A percentile compares a stretch with the other conserved stretches of the same genome.
phyloP scores from a whole-genome alignment of 2,113 vertebrate species.

The Gymnobelideus leadbeateri region DNA sequence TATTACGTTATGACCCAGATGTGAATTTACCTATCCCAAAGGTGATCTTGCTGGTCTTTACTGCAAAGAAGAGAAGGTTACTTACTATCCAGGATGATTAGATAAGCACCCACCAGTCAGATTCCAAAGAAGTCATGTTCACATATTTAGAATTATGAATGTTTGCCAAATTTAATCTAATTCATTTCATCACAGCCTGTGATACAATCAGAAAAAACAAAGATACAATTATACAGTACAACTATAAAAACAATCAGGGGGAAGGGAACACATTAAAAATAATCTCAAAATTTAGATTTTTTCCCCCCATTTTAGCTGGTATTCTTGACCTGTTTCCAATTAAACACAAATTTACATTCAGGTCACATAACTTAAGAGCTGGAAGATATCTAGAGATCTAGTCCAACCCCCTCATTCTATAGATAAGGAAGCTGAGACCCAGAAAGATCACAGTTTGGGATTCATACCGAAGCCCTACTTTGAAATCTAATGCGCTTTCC shows the following conservation, averaged over 20 bases:
- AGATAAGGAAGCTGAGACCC: background rate
- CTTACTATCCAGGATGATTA: constrained; percentile 49
- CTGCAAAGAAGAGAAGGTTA: constrained; percentile 30
- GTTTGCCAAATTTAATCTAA: background rate
- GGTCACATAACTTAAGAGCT: background rate
- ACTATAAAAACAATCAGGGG: background rate
- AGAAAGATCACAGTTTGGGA: background rate
- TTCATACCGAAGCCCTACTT: background rate
- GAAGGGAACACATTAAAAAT: constrained; percentile 17
- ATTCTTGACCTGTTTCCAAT: constrained; percentile 30
- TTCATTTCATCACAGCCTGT: background rate
- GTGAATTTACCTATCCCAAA: constrained; percentile 58
- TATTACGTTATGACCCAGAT: constrained; percentile 12
- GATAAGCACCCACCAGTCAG: constrained; percentile 57
- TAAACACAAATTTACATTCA: constrained; percentile 44
- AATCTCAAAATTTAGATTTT: background rate
- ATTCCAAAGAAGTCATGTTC: background rate
- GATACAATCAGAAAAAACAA: constrained; percentile 14
- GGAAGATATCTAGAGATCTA: background rate
- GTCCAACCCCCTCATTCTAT: background rate
- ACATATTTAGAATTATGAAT: background rate
- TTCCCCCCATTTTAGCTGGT: background rate
- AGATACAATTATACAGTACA: constrained; percentile 22
- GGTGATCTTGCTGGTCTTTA: constrained; percentile 43
- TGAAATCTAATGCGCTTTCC: background rate